Percentiles rank a stretch among this genome's conserved stretches.
These are phyloP conservation scores for Chionomys nivalis DNA, from an alignment of 2,113 vertebrate species.

Conservation along the genomic window DNA sequence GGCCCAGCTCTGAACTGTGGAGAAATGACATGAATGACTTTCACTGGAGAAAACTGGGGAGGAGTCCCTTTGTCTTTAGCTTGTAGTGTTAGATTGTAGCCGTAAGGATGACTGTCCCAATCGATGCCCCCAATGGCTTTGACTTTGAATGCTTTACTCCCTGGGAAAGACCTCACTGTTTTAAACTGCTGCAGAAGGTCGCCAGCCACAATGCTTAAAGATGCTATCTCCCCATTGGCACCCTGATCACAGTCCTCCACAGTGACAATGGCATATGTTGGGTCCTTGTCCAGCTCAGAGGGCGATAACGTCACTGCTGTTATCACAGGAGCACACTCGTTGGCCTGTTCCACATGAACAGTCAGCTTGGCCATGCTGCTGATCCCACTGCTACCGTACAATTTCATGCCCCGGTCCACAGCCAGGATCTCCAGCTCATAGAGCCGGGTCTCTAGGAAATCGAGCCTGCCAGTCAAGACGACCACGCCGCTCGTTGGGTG, in stretches of 20 bases:
- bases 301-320: slow-evolving; percentile 90
- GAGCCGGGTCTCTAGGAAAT: slow-evolving; percentile 89
- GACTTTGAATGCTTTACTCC: slow-evolving; percentile 96
- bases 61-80: slow-evolving; percentile 97
- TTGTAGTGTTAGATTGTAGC: slow-evolving; percentile 97
- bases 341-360: slow-evolving; percentile 94
- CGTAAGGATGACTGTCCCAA: slow-evolving; percentile 94
- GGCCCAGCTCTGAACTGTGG: slow-evolving; percentile 93
- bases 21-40: slow-evolving; percentile 92
- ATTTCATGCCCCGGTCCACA: slow-evolving; percentile 96
- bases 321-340: slow-evolving; percentile 92
- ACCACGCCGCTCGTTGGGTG: slow-evolving; percentile 96
- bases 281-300: slow-evolving; percentile 91
- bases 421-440: slow-evolving; percentile 97
- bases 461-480: slow-evolving; percentile 94
- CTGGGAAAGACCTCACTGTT: slow-evolving; percentile 92
- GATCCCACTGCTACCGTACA: slow-evolving; percentile 97
- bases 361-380: slow-evolving; percentile 97
- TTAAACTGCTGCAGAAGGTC: slow-evolving; percentile 94
- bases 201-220: slow-evolving; percentile 94
- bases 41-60: slow-evolving; percentile 93
- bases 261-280: slow-evolving; percentile 92
- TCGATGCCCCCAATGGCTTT: slow-evolving; percentile 91
- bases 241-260: slow-evolving; percentile 95
- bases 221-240: slow-evolving; percentile 95